Percentiles rank a stretch among this genome's conserved stretches.
Conservation (phyloP, 2,888 invertebrate species). For the Cheilosia vernalis region DNA sequence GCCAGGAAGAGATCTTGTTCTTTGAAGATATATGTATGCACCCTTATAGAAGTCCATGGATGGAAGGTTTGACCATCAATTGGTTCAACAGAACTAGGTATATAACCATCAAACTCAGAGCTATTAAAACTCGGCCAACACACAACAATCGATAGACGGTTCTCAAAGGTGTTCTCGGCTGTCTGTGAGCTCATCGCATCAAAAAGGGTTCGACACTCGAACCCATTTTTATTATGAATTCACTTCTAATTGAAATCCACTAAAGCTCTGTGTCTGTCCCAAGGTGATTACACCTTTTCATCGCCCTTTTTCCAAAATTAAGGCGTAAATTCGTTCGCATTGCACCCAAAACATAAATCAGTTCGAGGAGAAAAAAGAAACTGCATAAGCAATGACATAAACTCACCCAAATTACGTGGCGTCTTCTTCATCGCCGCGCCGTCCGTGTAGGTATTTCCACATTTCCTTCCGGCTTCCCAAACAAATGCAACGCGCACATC, state of each 20-base stretch:
- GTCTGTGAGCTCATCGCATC: too few relatives aligned
- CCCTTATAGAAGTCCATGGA: too few relatives aligned
- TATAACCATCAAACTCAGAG: too few relatives aligned
- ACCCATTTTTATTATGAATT: background rate
- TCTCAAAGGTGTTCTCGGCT: too few relatives aligned
- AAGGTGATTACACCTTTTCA: constrained; percentile 11
- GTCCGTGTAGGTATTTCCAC: constrained; percentile 18
- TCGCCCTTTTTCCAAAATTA: background rate
- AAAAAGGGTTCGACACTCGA: background rate
- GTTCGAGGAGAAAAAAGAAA: background rate
- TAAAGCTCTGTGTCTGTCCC: background rate
- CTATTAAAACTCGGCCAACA: too few relatives aligned
- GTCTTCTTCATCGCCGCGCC: background rate
- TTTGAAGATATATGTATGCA: too few relatives aligned
- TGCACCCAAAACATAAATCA: constrained; percentile 55
- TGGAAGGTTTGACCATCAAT: too few relatives aligned
- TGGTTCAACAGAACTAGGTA: too few relatives aligned
- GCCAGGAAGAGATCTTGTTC: too few relatives aligned
- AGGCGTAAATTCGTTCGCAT: constrained; percentile 36
- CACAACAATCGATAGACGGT: too few relatives aligned
- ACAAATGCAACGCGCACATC: constrained; percentile 30
- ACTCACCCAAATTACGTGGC: constrained; percentile 65
- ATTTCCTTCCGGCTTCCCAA: constrained; percentile 58
- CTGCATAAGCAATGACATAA: constrained; percentile 63
- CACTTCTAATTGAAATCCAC: constrained; percentile 29